A percentile compares a stretch with the other conserved stretches of the same genome.
Conservation (phyloP, 1,140 invertebrate species). For the Pseudoatta argentina region DNA sequence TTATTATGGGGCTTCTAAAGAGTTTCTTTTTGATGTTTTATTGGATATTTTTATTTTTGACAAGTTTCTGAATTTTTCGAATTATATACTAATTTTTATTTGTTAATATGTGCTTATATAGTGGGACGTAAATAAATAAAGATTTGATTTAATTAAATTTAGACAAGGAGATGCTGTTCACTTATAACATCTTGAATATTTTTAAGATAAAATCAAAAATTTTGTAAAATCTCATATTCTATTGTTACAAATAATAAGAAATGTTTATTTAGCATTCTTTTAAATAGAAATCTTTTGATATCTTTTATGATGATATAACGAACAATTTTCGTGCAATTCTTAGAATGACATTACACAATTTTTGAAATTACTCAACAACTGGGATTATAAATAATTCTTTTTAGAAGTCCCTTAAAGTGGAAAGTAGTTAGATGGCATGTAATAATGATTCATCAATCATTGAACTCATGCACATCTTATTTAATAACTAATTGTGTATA, state of each 20-base stretch:
- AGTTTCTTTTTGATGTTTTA: constrained; percentile 51
- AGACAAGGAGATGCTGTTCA: background rate
- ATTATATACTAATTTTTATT: constrained; percentile 42
- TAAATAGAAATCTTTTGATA: constrained; percentile 32
- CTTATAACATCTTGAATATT: background rate
- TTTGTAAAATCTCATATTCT: background rate
- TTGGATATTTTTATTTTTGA: constrained; percentile 48
- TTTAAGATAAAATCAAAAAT: constrained; percentile 21
- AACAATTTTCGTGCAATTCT: constrained; percentile 68
- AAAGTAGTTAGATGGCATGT: constrained; percentile 80
- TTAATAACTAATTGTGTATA: constrained; percentile 80
- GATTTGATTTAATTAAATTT: constrained; percentile 8
- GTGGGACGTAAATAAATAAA: constrained; percentile 5
- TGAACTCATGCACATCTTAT: constrained; percentile 78
- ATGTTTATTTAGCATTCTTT: background rate
- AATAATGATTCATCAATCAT: constrained; percentile 77
- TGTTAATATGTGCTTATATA: constrained; percentile 12
- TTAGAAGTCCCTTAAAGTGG: constrained; percentile 82
- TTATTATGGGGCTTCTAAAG: constrained; percentile 83
- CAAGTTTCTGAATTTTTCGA: constrained; percentile 56
- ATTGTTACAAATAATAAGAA: background rate
- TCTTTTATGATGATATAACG: constrained; percentile 28
- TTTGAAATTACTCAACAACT: constrained; percentile 30
- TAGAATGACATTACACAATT: constrained; percentile 65
- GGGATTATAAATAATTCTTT: constrained; percentile 65